Base-by-base conservation (phyloP, 1,140 invertebrate genomes). In the Geopemphigus sp. region DNA sequence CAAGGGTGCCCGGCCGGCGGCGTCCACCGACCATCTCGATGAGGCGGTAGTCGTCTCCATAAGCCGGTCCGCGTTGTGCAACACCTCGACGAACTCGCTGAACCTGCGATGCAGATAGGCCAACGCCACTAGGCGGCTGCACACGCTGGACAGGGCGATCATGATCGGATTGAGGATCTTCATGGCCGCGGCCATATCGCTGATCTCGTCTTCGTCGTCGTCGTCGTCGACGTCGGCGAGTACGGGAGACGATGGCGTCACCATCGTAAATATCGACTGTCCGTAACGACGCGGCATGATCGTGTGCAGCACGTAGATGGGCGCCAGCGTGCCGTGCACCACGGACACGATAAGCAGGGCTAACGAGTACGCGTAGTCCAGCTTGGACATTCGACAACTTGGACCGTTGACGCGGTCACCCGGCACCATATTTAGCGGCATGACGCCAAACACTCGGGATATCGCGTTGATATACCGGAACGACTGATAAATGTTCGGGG, bases 261-360 rank as follows among this genome's bases (percentile, higher is more conserved):
- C 53, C n/a, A 47, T 11, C 8, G 64, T 32, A 32, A 82, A 82
- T 6, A 81, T 47, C 2, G 80, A 78, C 14, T 80, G 61, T 24
- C 50, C 22, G 53, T 82, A 80, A 0, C n/a, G 10, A 1, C 80
- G 15, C 1, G 82, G 82, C 76, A 76, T 61, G 19, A 56, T 81
- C 1, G 82, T 80, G 24, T 81, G 82, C 12, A 82, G 56, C 11
- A 82, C 81, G 50, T 82, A 82, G n/a, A 81, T 26, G 0, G 82
- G 82, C 0, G 81, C 82, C 15, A 80, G 81, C 10, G 81, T n/a
- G 4, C 82, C 82, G 24, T 82, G 82, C 6, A 22, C 57, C 5
- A 81, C 4, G 15, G 81, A 63, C 1, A 81, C 24, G 5, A 56
- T 8, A 2, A 82, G 24, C 5, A 80, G 17, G 19, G 64, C 39